These are phyloP conservation scores for Nasonia giraulti DNA, from an alignment of 1,140 invertebrate species.

Conservation along the genomic window DNA sequence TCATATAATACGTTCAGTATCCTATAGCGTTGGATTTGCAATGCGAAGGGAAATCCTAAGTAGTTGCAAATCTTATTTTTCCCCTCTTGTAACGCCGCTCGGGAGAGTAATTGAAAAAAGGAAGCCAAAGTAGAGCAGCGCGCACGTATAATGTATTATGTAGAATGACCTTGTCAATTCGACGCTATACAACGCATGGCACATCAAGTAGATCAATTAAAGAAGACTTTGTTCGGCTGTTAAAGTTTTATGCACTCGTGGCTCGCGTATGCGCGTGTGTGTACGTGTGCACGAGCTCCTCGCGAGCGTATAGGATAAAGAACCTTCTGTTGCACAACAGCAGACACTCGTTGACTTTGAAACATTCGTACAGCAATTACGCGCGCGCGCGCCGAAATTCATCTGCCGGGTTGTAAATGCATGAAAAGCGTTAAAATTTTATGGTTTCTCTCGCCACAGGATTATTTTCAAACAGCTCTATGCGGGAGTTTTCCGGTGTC, in stretches of 20 bases:
- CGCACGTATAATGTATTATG: conserved; percentile 15
- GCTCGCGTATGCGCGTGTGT: too few relatives aligned
- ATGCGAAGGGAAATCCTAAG: too few relatives aligned
- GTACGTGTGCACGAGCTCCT: background rate
- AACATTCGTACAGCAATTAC: background rate
- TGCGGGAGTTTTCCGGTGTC: too few relatives aligned
- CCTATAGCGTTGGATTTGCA: too few relatives aligned
- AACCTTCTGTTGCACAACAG: conserved; percentile 19
- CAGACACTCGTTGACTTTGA: conserved; percentile 10
- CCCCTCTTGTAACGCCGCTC: too few relatives aligned
- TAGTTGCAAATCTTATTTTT: too few relatives aligned
- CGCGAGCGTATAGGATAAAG: background rate
- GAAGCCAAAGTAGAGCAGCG: conserved; percentile 36
- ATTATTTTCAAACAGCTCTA: background rate
- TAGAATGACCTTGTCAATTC: conserved; percentile 42
- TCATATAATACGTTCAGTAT: too few relatives aligned
- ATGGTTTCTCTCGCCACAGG: background rate
- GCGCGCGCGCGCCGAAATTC: background rate
- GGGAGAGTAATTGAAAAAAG: conserved; percentile 34
- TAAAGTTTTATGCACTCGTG: conserved; percentile 30
- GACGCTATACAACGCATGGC: background rate
- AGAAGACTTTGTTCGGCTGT: conserved; percentile 38
- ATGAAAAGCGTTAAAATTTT: background rate
- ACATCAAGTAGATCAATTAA: conserved; percentile 45
- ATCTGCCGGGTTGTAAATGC: background rate